phyloP scores from a whole-genome alignment of 1,140 invertebrate genomes.

The Euschistus heros region DNA sequence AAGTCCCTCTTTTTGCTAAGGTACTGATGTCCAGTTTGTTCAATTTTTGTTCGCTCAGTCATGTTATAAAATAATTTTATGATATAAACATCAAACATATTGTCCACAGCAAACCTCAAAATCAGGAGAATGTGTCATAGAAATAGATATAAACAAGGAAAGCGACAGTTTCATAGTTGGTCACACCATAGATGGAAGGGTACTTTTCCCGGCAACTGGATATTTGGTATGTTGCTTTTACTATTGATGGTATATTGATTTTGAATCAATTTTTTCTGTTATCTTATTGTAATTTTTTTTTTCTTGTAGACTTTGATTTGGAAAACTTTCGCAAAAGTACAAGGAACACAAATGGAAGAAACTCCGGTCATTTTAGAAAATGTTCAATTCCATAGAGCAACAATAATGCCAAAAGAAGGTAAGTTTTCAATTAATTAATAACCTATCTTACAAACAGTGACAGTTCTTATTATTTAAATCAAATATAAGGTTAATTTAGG shows the following conservation, averaged over 20 bases:
- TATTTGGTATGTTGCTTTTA: slow-evolving; percentile 54
- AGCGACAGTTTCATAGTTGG: slow-evolving; percentile 69
- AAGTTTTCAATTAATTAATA: slow-evolving; percentile 1
- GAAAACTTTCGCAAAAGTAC: slow-evolving; percentile 81
- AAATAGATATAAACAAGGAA: slow-evolving; percentile 64
- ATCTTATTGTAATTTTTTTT: background rate
- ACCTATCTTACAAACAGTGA: too few species aligned
- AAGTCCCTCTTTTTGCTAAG: slow-evolving; percentile 53
- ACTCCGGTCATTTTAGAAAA: slow-evolving; percentile 78
- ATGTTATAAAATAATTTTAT: background rate
- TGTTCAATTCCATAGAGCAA: slow-evolving; percentile 79
- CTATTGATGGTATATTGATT: background rate
- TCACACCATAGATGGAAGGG: slow-evolving; percentile 88
- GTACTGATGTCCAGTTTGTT: background rate
- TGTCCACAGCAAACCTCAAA: slow-evolving; percentile 35
- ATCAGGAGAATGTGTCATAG: slow-evolving; percentile 60
- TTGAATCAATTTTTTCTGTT: background rate
- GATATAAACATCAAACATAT: background rate
- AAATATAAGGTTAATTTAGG: too few species aligned
- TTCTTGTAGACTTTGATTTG: slow-evolving; percentile 64
- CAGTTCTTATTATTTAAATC: too few species aligned
- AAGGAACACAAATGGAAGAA: slow-evolving; percentile 62
- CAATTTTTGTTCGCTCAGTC: too few species aligned
- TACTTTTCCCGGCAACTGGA: slow-evolving; percentile 91
- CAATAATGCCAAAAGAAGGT: slow-evolving; percentile 76